phyloP scores from a whole-genome alignment of 2,797 vertebrate species.

The Myripristis murdjan region DNA sequence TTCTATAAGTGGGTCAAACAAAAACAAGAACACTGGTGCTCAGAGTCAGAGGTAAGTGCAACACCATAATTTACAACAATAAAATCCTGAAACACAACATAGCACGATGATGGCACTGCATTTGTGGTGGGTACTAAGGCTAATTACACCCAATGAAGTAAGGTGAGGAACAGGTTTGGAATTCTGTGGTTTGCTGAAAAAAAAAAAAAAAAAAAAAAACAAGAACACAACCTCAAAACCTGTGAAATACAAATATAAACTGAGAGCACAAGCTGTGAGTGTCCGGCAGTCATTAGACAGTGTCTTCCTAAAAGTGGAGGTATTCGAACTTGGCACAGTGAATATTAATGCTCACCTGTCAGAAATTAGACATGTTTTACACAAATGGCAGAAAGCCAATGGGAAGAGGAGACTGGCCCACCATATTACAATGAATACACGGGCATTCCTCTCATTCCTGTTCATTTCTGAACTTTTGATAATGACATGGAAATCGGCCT shows the following conservation, averaged over 20 bases:
- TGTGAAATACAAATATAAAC: background rate
- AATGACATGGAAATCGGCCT: no score
- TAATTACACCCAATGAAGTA: constrained; percentile 35
- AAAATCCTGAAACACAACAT: constrained; percentile 23
- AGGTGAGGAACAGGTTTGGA: constrained; percentile 20
- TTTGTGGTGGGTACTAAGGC: constrained; percentile 30
- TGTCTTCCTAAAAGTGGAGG: background rate
- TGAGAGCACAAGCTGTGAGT: background rate
- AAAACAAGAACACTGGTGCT: constrained; percentile 28
- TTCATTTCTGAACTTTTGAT: no score
- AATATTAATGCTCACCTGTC: constrained; percentile 7
- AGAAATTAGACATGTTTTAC: constrained; percentile 1
- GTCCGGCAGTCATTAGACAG: background rate
- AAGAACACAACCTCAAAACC: background rate
- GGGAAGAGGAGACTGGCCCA: no score
- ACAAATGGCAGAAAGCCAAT: no score
- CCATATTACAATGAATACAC: no score
- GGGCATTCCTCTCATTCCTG: no score
- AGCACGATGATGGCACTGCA: background rate
- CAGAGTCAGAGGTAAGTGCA: constrained; percentile 7
- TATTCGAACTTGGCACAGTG: background rate
- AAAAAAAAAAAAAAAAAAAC: no score
- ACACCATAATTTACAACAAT: constrained; percentile 15
- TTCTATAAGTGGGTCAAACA: constrained; percentile 13
- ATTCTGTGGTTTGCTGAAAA: constrained; percentile 6